A percentile compares a stretch with the other conserved stretches of the same genome.
Conservation (phyloP, 1,140 invertebrate genomes). For the Dendrolimus kikuchii region DNA sequence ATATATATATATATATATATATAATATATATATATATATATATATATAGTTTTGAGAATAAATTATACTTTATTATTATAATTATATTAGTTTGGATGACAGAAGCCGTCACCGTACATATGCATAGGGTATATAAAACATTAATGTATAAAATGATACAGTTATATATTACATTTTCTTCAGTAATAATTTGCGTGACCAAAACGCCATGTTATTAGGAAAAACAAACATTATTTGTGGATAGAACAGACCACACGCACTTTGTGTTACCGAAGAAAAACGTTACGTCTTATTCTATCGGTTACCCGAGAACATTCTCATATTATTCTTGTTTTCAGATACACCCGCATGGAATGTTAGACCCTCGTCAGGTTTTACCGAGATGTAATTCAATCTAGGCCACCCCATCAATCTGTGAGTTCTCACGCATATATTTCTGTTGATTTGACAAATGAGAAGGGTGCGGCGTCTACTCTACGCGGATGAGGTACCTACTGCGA, state of each 20-base stretch:
- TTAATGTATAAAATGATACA: no score
- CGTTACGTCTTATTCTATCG: constrained; percentile 24
- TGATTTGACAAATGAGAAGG: constrained; percentile 72
- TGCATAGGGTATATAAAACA: no score
- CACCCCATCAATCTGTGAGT: constrained; percentile 65
- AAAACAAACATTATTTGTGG: no score
- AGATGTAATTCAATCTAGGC: constrained; percentile 68
- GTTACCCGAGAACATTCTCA: constrained; percentile 39
- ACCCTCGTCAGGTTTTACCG: constrained; percentile 64
- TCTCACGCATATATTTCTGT: constrained; percentile 69
- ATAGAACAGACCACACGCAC: background rate
- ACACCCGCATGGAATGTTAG: constrained; percentile 51
- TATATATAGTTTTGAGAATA: no score
- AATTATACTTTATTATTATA: no score
- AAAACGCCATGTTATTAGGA: no score
- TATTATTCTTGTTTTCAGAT: constrained; percentile 47
- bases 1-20: no score
- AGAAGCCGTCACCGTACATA: no score
- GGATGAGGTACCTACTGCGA: constrained; percentile 23
- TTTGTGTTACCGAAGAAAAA: constrained; percentile 12
- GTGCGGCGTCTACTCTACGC: constrained; percentile 37
- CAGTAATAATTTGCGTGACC: no score
- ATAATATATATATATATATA: no score
- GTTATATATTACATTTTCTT: no score
- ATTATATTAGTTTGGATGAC: no score